Conservation (phyloP, 2,113 vertebrate genomes). For the Ophthalmolycus amberensis region DNA sequence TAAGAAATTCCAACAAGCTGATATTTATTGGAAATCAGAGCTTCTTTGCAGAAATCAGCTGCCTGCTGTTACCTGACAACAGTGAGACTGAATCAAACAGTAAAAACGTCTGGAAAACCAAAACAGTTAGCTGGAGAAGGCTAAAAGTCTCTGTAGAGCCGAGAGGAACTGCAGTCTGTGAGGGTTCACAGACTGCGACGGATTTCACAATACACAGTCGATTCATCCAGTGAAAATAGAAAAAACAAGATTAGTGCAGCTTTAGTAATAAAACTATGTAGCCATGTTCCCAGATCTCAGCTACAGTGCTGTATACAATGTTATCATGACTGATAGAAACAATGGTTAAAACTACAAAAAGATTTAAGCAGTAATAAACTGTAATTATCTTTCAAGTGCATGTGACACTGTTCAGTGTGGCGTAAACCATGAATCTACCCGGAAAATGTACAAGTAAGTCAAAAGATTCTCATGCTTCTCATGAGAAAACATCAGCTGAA, state of each 20-base stretch:
- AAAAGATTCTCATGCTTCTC: neutral
- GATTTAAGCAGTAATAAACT: neutral
- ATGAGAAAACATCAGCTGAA: conserved; percentile 30
- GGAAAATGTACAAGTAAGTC: neutral
- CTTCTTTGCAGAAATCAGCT: neutral
- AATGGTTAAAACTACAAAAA: neutral
- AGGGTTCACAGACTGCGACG: neutral
- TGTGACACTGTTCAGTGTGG: neutral
- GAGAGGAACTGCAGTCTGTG: neutral
- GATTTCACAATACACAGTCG: neutral
- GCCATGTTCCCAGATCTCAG: neutral
- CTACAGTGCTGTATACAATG: neutral
- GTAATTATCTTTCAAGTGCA: neutral
- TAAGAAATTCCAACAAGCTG: neutral
- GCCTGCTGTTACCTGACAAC: neutral
- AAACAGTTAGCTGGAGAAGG: neutral
- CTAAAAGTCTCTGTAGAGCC: neutral
- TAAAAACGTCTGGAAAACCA: neutral
- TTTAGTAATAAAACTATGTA: neutral
- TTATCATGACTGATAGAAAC: neutral
- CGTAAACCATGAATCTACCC: neutral
- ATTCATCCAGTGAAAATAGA: neutral
- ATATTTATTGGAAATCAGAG: neutral
- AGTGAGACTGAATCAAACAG: neutral
- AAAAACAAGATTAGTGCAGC: neutral